Evolutionary conservation across 2,797 vertebrate species (phyloP).

Genomic region (Threskiornis aethiopicus): DNA sequence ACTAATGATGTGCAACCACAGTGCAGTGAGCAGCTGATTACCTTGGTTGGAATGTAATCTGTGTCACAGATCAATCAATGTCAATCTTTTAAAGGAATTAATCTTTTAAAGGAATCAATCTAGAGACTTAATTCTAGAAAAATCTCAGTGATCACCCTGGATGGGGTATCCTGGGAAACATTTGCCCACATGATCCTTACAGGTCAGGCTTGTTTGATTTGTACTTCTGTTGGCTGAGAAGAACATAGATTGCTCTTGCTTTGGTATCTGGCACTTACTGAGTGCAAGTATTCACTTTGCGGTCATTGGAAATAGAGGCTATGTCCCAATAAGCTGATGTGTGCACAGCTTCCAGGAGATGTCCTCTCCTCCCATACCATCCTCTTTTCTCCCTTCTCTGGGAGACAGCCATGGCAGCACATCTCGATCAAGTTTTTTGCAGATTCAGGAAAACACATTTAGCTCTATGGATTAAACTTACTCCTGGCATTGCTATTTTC

Average conservation of each 20-base stretch:
- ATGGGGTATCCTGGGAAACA: accelerated
- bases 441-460: neutral
- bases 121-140: neutral
- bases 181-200: accelerated
- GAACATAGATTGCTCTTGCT: neutral
- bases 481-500: neutral
- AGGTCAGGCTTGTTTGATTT: neutral
- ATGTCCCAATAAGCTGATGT: neutral
- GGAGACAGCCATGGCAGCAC: neutral
- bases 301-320: neutral
- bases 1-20: neutral
- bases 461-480: neutral
- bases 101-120: neutral
- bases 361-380: neutral
- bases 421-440: neutral
- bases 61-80: neutral
- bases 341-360: neutral
- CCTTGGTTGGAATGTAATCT: neutral
- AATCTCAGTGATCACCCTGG: neutral
- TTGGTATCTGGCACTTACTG: neutral
- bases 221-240: neutral
- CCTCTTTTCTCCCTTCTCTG: neutral
- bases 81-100: neutral
- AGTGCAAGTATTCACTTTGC: neutral
- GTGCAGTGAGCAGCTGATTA: neutral